Percentiles rank a stretch among this genome's conserved stretches.
phyloP scores from a whole-genome alignment of 2,888 invertebrate species.

The Cephalotes varians region DNA sequence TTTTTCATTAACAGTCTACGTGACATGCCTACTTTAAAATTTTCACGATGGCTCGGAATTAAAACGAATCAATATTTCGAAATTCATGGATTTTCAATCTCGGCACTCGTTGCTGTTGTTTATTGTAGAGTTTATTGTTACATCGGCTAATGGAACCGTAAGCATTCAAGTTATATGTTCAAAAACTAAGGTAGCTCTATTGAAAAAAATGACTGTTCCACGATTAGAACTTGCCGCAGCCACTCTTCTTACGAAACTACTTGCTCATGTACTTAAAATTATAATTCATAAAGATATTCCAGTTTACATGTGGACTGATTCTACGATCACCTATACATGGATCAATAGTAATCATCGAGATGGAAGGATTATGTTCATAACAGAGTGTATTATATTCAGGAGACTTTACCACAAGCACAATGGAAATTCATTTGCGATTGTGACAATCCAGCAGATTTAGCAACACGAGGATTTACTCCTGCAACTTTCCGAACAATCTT shows the following conservation, averaged over 20 bases:
- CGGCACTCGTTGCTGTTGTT: not conserved
- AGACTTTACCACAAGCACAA: too few relatives aligned
- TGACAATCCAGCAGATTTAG: too few relatives aligned
- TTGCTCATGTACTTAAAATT: not conserved
- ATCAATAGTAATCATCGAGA: not conserved
- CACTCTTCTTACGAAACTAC: not conserved
- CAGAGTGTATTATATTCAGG: not conserved
- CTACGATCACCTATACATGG: not conserved
- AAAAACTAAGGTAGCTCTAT: not conserved
- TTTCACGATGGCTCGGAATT: too few relatives aligned
- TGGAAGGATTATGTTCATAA: not conserved
- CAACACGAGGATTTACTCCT: too few relatives aligned
- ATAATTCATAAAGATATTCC: too few relatives aligned
- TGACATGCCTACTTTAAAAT: too few relatives aligned
- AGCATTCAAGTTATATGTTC: not conserved
- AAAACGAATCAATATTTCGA: too few relatives aligned
- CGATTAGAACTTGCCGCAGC: not conserved
- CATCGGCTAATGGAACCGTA: accelerated
- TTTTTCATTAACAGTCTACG: too few relatives aligned
- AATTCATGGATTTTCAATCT: not conserved
- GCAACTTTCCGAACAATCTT: too few relatives aligned
- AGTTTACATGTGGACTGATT: not conserved
- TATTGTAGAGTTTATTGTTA: too few relatives aligned
- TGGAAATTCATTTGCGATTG: too few relatives aligned
- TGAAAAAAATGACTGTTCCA: not conserved